These are phyloP conservation scores for Arctia plantaginis DNA, from an alignment of 2,888 invertebrate species.

Conservation along the genomic window DNA sequence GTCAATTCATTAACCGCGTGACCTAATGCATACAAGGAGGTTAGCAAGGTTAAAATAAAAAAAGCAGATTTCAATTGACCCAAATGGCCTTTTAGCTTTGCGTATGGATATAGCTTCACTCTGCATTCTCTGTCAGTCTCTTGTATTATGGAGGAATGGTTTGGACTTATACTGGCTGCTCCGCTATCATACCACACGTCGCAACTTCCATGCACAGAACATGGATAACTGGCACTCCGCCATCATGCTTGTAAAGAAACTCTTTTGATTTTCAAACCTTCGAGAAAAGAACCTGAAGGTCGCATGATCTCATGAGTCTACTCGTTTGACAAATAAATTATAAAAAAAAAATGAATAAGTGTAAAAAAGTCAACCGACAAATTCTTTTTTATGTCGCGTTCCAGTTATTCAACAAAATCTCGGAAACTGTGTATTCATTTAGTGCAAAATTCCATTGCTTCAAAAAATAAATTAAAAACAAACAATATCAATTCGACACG, in stretches of 20 bases:
- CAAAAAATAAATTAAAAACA: conserved; percentile 79
- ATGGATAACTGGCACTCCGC: too few species aligned
- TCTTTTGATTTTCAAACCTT: too few species aligned
- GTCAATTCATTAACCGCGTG: not conserved
- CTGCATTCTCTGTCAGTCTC: too few species aligned
- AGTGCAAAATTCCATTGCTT: conserved; percentile 68
- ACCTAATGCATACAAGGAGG: conserved; percentile 12
- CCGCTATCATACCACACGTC: too few species aligned
- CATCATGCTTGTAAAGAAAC: too few species aligned
- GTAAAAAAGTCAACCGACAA: not conserved
- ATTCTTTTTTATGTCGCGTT: conserved; percentile 41
- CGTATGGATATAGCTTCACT: too few species aligned
- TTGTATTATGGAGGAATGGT: too few species aligned
- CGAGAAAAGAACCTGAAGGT: too few species aligned
- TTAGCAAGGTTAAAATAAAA: conserved; percentile 19
- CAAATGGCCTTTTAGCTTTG: too few species aligned
- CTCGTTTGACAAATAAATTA: conserved; percentile 12
- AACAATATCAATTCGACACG: conserved; percentile 82
- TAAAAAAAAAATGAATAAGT: conserved; percentile 38
- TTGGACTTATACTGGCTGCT: too few species aligned
- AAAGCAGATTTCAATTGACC: conserved; percentile 37
- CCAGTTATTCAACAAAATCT: conserved; percentile 51
- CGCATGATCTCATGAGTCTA: too few species aligned
- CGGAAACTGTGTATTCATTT: conserved; percentile 66
- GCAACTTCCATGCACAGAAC: too few species aligned